These are phyloP conservation scores for Geodia barretti DNA, from an alignment of 37 sponge, comb jelly and placozoan species.

Conservation along the genomic window DNA sequence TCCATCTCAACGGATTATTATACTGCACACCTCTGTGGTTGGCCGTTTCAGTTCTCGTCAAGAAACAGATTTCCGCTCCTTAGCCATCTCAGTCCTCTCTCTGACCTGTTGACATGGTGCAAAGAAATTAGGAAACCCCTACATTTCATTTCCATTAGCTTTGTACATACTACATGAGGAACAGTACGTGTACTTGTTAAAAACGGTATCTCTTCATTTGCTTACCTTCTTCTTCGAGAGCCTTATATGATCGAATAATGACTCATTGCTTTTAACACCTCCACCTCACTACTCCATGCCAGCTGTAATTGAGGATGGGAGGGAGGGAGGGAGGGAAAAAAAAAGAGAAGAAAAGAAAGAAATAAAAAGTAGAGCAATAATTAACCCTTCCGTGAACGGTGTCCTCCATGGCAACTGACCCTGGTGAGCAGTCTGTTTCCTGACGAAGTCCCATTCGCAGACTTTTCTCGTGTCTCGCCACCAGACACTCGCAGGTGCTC, in stretches of 20 bases:
- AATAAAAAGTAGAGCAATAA: too few species aligned
- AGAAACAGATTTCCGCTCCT: constrained; percentile 65
- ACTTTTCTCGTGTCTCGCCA: constrained; percentile 91
- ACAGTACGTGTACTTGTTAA: not conserved
- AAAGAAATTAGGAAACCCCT: too few species aligned
- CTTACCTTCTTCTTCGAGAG: constrained; percentile 94
- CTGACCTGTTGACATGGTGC: too few species aligned
- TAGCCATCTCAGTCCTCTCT: constrained; percentile 66
- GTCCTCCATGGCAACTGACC: too few species aligned
- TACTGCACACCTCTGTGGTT: constrained; percentile 51
- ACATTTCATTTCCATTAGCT: too few species aligned
- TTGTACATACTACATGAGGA: too few species aligned
- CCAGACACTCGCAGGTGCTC: constrained; percentile 98
- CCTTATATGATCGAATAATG: constrained; percentile 97
- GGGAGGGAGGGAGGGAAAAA: too few species aligned
- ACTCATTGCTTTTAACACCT: constrained; percentile 95
- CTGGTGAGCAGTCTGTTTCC: constrained; percentile 79
- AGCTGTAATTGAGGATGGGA: too few species aligned
- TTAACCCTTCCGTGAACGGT: too few species aligned
- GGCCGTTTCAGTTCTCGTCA: constrained; percentile 81
- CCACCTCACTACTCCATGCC: constrained; percentile 94
- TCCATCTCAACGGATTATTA: not conserved
- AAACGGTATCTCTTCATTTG: too few species aligned
- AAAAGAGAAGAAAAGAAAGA: too few species aligned
- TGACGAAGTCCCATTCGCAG: constrained; percentile 90